Conservation (phyloP, 2,113 vertebrate genomes). For the Antechinus flavipes region DNA sequence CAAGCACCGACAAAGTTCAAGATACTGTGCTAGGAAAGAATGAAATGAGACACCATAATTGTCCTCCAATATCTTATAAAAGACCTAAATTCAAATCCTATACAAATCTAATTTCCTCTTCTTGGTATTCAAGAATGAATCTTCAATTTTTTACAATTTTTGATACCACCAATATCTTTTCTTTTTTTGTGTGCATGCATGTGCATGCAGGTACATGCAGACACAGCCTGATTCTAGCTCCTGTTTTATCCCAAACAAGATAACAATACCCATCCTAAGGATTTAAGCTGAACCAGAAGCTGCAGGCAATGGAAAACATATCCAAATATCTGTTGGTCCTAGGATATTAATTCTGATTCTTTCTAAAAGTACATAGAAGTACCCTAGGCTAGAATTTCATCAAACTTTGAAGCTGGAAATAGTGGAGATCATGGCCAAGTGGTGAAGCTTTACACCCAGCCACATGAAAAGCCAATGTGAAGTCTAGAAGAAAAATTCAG, state of each 20-base stretch:
- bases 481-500: background rate
- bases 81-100: too few species aligned
- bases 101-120: too few species aligned
- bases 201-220: background rate
- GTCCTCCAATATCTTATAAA: too few species aligned
- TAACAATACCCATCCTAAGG: background rate
- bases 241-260: background rate
- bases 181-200: too few species aligned
- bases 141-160: too few species aligned
- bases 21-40: too few species aligned
- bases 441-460: background rate
- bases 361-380: background rate
- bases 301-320: background rate
- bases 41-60: too few species aligned
- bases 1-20: too few species aligned
- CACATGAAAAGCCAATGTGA: background rate
- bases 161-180: too few species aligned
- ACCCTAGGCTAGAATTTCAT: background rate
- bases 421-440: background rate
- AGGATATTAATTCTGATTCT: background rate
- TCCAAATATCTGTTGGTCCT: background rate
- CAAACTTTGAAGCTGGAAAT: background rate
- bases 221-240: background rate
- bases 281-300: background rate
- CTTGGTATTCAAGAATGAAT: too few species aligned